Conservation (phyloP, 2,113 vertebrate species). For the Austrofundulus limnaeus region DNA sequence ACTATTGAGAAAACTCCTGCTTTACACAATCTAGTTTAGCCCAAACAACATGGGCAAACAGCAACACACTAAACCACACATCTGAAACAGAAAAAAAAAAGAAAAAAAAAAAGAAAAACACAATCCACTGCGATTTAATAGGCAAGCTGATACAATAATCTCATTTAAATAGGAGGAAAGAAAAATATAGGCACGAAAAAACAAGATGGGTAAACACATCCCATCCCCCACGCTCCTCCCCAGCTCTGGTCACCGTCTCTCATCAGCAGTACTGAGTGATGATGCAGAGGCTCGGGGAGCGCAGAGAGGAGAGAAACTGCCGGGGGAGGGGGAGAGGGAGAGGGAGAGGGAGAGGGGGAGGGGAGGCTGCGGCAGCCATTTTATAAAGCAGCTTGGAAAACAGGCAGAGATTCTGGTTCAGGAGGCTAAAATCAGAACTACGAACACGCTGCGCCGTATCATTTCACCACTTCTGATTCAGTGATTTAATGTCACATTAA, state of each 20-base stretch:
- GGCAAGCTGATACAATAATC: background rate
- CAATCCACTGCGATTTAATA: background rate
- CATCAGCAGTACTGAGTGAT: conserved; percentile 73
- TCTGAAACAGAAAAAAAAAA: conserved; percentile 2
- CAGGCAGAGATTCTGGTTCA: conserved; percentile 5
- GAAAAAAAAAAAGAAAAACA: background rate
- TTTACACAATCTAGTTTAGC: conserved; percentile 20
- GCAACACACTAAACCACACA: conserved; percentile 20
- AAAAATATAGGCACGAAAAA: conserved; percentile 28
- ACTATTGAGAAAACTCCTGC: conserved; percentile 53
- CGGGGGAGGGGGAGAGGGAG: conserved; percentile 49
- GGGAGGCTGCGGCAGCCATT: conserved; percentile 72
- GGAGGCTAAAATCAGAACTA: too few species aligned
- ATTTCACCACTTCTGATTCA: too few species aligned
- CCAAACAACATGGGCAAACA: conserved; percentile 23
- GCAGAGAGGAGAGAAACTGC: conserved; percentile 52
- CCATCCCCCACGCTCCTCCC: conserved; percentile 54
- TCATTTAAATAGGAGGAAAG: conserved; percentile 9
- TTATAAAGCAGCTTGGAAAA: conserved; percentile 67
- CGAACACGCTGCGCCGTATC: too few species aligned
- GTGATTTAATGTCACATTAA: too few species aligned
- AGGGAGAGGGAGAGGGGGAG: too few species aligned
- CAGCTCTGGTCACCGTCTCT: conserved; percentile 57
- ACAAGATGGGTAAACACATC: conserved; percentile 42
- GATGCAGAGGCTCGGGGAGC: conserved; percentile 63